Conservation (phyloP, 23 tunicate species). For the Trididemnum miniatum region DNA sequence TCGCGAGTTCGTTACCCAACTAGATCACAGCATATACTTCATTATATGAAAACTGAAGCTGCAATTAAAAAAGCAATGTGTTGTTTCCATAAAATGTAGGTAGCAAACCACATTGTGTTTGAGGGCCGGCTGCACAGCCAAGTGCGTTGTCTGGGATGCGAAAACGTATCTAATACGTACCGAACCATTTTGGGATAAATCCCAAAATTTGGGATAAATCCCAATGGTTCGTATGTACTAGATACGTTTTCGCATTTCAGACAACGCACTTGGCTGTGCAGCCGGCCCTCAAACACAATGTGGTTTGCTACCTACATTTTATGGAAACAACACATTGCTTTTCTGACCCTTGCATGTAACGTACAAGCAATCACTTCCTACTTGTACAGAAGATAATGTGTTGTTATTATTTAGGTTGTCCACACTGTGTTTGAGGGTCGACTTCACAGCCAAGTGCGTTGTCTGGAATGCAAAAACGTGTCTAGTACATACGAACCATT, state of each 20-base stretch:
- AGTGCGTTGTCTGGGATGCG: constrained; percentile 81
- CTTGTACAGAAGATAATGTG: too few relatives aligned
- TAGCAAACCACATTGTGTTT: constrained; percentile 78
- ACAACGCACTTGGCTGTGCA: constrained; percentile 82
- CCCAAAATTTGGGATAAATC: too few relatives aligned
- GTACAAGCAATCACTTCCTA: too few relatives aligned
- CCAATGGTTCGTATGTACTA: constrained; percentile 73
- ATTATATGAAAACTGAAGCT: too few relatives aligned
- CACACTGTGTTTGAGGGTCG: constrained; percentile 85
- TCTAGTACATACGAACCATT: constrained; percentile 83
- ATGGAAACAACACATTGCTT: not conserved
- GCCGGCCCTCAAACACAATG: constrained; percentile 78
- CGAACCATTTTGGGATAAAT: constrained; percentile 94
- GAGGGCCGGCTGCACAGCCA: constrained; percentile 79
- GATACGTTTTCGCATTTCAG: constrained; percentile 74
- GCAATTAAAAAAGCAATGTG: too few relatives aligned
- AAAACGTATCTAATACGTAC: constrained; percentile 56
- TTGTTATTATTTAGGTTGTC: constrained; percentile 59
- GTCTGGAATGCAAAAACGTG: constrained; percentile 72
- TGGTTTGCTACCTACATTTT: constrained; percentile 80
- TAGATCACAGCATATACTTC: too few relatives aligned
- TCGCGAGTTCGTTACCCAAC: too few relatives aligned
- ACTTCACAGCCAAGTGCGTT: constrained; percentile 72
- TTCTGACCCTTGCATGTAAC: too few relatives aligned
- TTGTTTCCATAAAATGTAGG: constrained; percentile 34